Percentiles rank a stretch among this genome's conserved stretches.
Evolutionary conservation across 2,113 vertebrate genomes (phyloP).

Genomic region (Rallus limicola): DNA sequence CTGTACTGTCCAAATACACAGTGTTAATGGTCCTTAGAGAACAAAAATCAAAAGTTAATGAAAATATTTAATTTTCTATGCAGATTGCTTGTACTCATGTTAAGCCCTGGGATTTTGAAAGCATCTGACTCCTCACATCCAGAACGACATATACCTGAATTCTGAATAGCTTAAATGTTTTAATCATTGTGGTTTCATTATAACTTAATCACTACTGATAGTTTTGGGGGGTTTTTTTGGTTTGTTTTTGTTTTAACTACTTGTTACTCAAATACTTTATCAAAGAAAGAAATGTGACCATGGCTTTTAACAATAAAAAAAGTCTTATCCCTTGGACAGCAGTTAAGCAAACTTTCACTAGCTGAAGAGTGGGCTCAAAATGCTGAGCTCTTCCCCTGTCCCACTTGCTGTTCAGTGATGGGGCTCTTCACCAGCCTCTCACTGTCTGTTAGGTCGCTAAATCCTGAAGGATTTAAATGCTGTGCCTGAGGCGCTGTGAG

Average conservation of each 20-base stretch:
- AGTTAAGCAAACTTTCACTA: neutral
- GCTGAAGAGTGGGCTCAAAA: neutral
- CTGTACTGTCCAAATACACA: neutral
- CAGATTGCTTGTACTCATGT: neutral
- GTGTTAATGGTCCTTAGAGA: neutral
- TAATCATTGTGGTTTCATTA: neutral
- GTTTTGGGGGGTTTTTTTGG: neutral
- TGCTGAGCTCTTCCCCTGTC: neutral
- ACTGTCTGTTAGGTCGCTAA: neutral
- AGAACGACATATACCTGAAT: neutral
- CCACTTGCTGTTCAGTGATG: neutral
- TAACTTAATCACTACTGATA: neutral
- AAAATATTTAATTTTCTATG: constrained; percentile 18
- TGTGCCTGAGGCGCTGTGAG: neutral
- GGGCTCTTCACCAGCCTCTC: neutral
- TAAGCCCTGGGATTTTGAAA: constrained; percentile 25
- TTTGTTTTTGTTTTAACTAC: neutral
- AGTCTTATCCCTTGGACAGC: neutral
- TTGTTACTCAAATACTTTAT: neutral
- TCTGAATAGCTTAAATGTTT: neutral
- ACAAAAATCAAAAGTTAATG: constrained; percentile 21
- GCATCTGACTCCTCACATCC: neutral
- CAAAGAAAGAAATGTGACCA: neutral
- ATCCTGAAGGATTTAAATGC: neutral
- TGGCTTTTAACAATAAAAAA: neutral